phyloP scores from a whole-genome alignment of 2,797 vertebrate genomes.

The Spizella passerina region DNA sequence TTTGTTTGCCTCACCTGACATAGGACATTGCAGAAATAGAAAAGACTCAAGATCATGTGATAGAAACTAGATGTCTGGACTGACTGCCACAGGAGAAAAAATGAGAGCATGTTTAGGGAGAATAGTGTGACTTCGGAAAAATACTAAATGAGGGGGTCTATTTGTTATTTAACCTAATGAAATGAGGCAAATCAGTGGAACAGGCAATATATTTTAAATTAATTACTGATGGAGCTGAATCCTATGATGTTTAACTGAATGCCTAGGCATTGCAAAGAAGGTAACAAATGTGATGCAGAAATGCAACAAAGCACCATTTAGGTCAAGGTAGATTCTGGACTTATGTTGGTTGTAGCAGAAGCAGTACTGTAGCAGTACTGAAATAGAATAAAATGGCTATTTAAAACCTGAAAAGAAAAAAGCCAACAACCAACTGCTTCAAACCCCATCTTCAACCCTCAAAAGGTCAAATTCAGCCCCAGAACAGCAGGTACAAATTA shows the following conservation, averaged over 20 bases:
- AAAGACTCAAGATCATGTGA: neutral
- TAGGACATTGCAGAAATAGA: neutral
- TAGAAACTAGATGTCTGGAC: neutral
- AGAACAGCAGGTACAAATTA: slow-evolving; percentile 13
- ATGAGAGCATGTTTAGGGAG: neutral
- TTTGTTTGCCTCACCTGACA: neutral
- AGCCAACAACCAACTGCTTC: neutral
- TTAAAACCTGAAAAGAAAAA: slow-evolving; percentile 2
- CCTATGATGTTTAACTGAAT: neutral
- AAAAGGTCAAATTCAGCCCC: slow-evolving; percentile 20
- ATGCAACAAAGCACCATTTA: neutral
- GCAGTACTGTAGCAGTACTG: neutral
- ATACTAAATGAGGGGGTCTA: neutral
- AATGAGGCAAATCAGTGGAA: neutral
- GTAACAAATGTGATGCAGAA: neutral
- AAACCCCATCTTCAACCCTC: neutral
- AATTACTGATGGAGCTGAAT: neutral
- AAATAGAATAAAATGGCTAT: neutral
- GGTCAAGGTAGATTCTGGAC: neutral
- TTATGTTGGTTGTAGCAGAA: neutral
- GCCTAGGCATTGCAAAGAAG: neutral
- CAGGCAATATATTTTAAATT: neutral
- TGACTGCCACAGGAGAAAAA: neutral
- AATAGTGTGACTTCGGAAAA: neutral
- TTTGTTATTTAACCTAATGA: neutral